A percentile compares a stretch with the other conserved stretches of the same genome.
Conservation (phyloP, 1,140 invertebrate species). For the Tetramorium simillimum region DNA sequence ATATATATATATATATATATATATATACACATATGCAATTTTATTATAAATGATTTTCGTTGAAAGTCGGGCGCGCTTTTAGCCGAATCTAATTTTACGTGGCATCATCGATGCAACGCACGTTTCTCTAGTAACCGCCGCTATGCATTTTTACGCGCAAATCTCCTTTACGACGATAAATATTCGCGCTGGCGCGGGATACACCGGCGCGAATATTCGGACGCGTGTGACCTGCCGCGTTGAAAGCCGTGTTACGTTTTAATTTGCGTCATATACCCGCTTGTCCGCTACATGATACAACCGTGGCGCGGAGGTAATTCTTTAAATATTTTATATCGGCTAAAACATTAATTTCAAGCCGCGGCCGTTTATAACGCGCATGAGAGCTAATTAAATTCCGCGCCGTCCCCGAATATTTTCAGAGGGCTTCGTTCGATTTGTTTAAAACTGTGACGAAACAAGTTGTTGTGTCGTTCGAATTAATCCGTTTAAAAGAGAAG, state of each 20-base stretch:
- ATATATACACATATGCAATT: not conserved
- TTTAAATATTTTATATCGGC: conserved; percentile 46
- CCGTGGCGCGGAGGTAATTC: conserved; percentile 7
- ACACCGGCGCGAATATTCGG: conserved; percentile 9
- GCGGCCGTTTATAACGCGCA: not conserved
- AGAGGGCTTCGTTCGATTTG: not conserved
- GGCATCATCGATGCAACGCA: conserved; percentile 15
- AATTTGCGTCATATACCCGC: conserved; percentile 10
- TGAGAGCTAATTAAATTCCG: conserved; percentile 38
- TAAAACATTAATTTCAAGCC: conserved; percentile 37
- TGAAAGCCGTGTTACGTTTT: conserved; percentile 27
- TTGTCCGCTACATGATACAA: not conserved
- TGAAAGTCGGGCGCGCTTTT: not conserved
- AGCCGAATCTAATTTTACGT: conserved; percentile 46
- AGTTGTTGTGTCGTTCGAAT: not conserved
- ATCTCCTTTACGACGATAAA: conserved; percentile 14
- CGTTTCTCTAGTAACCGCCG: not conserved
- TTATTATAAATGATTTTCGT: not conserved
- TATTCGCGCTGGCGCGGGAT: not conserved
- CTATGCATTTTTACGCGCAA: conserved; percentile 7
- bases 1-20: not conserved
- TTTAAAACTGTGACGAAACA: not conserved
- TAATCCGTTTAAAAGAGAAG: not conserved
- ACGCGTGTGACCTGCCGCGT: not conserved
- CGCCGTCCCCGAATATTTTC: not conserved